Evolutionary conservation across 92 coral and sea anemone species (phyloP), one percentile per base, ranked within the genome.

Genomic region (Epizoanthus ramosus): DNA sequence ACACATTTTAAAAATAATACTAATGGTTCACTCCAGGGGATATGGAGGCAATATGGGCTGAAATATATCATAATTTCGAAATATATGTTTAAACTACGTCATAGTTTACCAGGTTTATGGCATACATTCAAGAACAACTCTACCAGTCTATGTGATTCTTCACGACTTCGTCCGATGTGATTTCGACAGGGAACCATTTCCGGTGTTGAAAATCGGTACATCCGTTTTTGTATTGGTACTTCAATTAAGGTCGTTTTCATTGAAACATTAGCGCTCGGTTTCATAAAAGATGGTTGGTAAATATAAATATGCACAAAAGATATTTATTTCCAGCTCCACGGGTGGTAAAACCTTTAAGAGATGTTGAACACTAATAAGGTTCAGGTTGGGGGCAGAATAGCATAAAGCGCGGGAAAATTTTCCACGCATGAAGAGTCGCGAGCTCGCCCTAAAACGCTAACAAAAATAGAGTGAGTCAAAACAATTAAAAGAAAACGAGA

Each of bases 401-500:
- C n/a, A n/a, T n/a, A n/a, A n/a, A n/a, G n/a, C 43, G 80, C 65
- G 80, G 80, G 80, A 57, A 75, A 57, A 39, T 58, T 56, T 17
- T 14, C 59, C 63, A 75, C 80, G 80, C 80, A 57, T 57, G 53
- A 56, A 6, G 43, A 53, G 65, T 54, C 63, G 18, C 61, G 22
- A 52, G 19, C 23, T 17, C 76, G 18, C 24, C n/a, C 41, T 21
- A 57, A 28, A 17, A 57, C n/a, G 18, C 8, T 15, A 10, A 47
- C 6, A 63, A 75, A 58, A 33, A 31, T 15, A 75, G 14, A 57
- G 39, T 21, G 47, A 37, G 67, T 8, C 28, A 0, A 21, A 52
- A 16, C 12, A 47, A 8, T 8, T 47, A 47, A 47, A 47, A 47
- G 54, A 47, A 47, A 47, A 47, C 12, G 54, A 9, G 54, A 47